Evolutionary conservation across 2,797 vertebrate species (phyloP).

Genomic region (Peromyscus aztecus): DNA sequence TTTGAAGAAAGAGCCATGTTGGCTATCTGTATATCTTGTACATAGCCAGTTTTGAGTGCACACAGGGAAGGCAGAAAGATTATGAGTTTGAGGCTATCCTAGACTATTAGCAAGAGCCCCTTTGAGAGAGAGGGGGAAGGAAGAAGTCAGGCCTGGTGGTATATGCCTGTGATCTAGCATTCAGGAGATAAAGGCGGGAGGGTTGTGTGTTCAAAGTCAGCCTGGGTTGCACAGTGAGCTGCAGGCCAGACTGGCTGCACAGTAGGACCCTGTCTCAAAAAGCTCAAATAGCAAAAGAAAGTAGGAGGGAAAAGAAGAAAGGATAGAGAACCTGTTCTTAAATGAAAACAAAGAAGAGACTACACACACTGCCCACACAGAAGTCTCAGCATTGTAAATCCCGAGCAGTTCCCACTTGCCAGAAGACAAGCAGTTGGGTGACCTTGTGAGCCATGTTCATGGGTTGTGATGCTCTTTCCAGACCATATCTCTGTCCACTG

Average conservation of each 20-base stretch:
- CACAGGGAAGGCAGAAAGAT: neutral
- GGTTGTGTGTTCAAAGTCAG: neutral
- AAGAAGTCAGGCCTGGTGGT: neutral
- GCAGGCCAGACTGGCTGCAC: neutral
- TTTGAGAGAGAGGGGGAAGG: neutral
- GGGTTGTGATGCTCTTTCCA: neutral
- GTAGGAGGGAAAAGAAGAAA: neutral
- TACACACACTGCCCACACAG: neutral
- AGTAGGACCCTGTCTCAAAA: neutral
- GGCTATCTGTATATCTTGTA: neutral
- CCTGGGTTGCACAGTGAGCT: neutral
- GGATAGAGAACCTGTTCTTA: neutral
- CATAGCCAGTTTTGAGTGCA: neutral
- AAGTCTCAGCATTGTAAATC: neutral
- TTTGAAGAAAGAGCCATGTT: neutral
- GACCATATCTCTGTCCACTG: neutral
- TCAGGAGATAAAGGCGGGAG: neutral
- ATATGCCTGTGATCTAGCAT: neutral
- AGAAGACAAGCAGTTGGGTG: neutral
- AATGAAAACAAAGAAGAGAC: neutral
- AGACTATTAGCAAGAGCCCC: neutral
- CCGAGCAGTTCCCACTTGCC: neutral
- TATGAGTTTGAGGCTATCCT: neutral
- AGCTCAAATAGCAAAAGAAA: neutral
- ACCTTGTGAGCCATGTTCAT: neutral